phyloP scores from a whole-genome alignment of 2,888 invertebrate species.

The Lampropteryx suffumata region DNA sequence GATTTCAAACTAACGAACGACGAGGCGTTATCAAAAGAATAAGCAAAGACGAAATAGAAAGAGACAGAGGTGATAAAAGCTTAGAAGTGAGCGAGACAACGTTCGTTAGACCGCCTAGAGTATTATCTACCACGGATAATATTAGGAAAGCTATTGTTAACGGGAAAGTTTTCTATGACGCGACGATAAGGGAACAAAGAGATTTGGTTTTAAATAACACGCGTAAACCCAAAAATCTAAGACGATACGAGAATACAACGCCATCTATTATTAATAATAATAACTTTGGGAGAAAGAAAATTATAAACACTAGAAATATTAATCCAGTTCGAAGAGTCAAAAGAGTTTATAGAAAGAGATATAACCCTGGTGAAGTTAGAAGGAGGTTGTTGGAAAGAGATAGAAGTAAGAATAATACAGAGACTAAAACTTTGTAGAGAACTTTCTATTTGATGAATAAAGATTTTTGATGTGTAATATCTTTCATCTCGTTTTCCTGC shows the following conservation, averaged over 20 bases:
- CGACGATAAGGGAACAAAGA: constrained; percentile 67
- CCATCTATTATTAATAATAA: constrained; percentile 24
- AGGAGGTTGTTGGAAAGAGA: constrained; percentile 73
- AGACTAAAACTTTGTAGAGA: not conserved
- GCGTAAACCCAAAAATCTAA: constrained; percentile 48
- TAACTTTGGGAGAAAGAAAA: constrained; percentile 53
- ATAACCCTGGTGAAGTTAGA: constrained; percentile 79
- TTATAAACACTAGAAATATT: constrained; percentile 59
- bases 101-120: constrained; percentile 69
- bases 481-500: no score
- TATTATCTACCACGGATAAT: constrained; percentile 69
- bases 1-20: constrained; percentile 62
- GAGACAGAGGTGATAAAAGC: constrained; percentile 63
- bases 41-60: constrained; percentile 71
- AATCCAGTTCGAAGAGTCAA: constrained; percentile 72
- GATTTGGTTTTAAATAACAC: constrained; percentile 56
- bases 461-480: not conserved
- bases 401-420: constrained; percentile 50
- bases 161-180: constrained; percentile 77
- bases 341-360: constrained; percentile 72
- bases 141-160: constrained; percentile 72
- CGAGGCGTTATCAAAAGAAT: constrained; percentile 69
- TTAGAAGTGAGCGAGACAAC: constrained; percentile 76
- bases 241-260: constrained; percentile 34
- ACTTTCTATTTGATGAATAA: not conserved